Conservation (phyloP, 1,140 invertebrate genomes). For the Saccostrea echinata region DNA sequence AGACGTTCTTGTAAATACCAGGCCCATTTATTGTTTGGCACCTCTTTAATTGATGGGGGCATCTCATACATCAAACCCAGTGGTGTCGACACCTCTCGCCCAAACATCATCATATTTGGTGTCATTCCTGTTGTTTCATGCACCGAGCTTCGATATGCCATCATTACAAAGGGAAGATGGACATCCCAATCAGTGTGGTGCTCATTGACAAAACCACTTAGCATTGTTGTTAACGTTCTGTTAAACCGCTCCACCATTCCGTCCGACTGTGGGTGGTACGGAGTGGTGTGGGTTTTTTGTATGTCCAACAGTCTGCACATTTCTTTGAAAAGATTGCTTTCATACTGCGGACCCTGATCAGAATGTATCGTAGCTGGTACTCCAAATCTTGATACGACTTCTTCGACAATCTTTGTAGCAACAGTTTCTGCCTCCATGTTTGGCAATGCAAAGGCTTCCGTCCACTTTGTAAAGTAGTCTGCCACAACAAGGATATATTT, state of each 20-base stretch:
- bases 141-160: too few species aligned
- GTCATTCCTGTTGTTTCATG: too few species aligned
- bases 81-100: too few species aligned
- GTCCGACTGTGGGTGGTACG: conserved; percentile 40
- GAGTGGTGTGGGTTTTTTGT: conserved; percentile 37
- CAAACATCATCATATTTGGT: too few species aligned
- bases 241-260: conserved; percentile 31
- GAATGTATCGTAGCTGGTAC: not conserved
- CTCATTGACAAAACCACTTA: conserved; percentile 28
- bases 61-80: too few species aligned
- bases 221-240: conserved; percentile 17
- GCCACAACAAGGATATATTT: too few species aligned
- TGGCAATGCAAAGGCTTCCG: too few species aligned
- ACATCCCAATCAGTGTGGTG: conserved; percentile 33
- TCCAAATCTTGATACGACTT: too few species aligned
- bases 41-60: not conserved
- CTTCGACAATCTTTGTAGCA: too few species aligned
- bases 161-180: conserved; percentile 3
- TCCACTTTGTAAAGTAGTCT: conserved; percentile 34
- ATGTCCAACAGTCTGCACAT: conserved; percentile 40
- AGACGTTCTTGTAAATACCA: conserved; percentile 43
- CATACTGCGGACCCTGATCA: conserved; percentile 22
- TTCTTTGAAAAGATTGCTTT: conserved; percentile 31
- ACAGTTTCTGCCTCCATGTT: too few species aligned
- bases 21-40: conserved; percentile 20